These are phyloP conservation scores for Amblyjoppa fuscipennis DNA, from an alignment of 2,888 invertebrate species.

Conservation along the genomic window DNA sequence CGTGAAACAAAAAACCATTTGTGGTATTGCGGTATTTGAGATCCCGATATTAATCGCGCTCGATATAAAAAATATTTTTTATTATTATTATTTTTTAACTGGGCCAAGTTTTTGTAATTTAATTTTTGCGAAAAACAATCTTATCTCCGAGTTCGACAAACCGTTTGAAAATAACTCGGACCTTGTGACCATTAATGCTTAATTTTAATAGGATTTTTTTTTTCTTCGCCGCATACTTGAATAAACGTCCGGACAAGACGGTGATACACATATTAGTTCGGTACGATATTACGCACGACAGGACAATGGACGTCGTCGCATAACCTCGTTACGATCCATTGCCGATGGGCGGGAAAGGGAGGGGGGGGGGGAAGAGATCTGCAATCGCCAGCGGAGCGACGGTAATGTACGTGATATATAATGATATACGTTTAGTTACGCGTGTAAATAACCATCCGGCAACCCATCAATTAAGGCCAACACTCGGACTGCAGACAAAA, in stretches of 20 bases:
- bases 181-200: neutral
- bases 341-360: constrained; percentile 18
- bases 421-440: constrained; percentile 38
- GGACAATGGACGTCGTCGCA: constrained; percentile 28
- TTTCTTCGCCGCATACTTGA: neutral
- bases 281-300: constrained; percentile 28
- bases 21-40: constrained; percentile 49
- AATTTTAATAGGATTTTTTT: neutral
- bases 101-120: neutral
- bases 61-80: neutral
- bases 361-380: neutral
- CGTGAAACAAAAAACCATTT: constrained; percentile 56
- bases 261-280: constrained; percentile 24
- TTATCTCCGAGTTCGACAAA: neutral
- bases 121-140: neutral
- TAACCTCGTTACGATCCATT: constrained; percentile 54
- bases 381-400: constrained; percentile 22
- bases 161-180: neutral
- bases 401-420: constrained; percentile 15
- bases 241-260: neutral
- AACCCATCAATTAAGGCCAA: constrained; percentile 34
- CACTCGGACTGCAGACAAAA: constrained; percentile 10
- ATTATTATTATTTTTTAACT: neutral
- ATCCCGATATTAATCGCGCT: neutral
- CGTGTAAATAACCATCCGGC: constrained; percentile 24